phyloP scores from a whole-genome alignment of 2,113 vertebrate genomes.

The Brienomyrus longianalis region DNA sequence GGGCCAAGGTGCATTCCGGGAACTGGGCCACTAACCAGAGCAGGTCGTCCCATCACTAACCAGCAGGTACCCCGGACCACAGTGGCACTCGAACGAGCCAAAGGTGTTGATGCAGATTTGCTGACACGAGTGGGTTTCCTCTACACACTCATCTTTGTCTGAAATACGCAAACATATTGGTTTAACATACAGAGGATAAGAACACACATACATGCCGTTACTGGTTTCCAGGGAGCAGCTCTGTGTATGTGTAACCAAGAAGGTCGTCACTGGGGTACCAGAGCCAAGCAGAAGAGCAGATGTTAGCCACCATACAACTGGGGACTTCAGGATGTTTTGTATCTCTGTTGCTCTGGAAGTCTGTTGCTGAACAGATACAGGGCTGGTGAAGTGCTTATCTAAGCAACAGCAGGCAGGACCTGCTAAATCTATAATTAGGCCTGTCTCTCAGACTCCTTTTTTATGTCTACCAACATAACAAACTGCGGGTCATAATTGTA shows the following conservation, averaged over 20 bases:
- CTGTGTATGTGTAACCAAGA: background rate
- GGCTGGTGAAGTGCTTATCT: conserved; percentile 1
- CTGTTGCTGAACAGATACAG: background rate
- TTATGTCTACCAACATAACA: background rate
- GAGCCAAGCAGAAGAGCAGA: conserved; percentile 12
- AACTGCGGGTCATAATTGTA: background rate
- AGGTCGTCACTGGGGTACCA: background rate
- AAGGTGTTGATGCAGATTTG: conserved; percentile 54
- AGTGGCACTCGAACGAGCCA: conserved; percentile 48
- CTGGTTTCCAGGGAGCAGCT: background rate
- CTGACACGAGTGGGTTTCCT: conserved; percentile 40
- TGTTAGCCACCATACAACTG: background rate
- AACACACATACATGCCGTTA: background rate
- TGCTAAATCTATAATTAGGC: conserved; percentile 6
- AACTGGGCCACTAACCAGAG: conserved; percentile 28
- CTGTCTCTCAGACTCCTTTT: background rate
- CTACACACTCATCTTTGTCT: conserved; percentile 50
- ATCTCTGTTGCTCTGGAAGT: background rate
- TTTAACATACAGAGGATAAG: background rate
- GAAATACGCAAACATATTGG: conserved; percentile 20
- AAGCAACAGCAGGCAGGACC: background rate
- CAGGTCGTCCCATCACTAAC: conserved; percentile 37
- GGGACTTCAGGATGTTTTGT: background rate
- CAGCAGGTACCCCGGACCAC: conserved; percentile 37
- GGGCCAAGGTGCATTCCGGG: background rate